These are phyloP conservation scores for Chymomyza amoena DNA, from an alignment of 2,888 invertebrate genomes.

Conservation along the genomic window DNA sequence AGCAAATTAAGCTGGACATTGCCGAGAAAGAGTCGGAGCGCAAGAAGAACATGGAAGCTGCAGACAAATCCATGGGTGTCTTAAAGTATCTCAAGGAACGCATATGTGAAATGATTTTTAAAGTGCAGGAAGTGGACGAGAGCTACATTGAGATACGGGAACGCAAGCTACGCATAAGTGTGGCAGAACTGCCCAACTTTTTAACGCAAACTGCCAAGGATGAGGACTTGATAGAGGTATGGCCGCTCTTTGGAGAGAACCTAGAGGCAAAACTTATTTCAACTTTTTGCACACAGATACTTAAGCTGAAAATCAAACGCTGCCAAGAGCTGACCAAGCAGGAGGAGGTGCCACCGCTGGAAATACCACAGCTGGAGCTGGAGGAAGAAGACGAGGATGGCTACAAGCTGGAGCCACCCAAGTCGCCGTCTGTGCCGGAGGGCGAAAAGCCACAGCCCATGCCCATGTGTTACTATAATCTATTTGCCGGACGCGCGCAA, in stretches of 20 bases:
- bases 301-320: conserved; percentile 74
- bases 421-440: conserved; percentile 59
- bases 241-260: not conserved
- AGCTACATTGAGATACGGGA: conserved; percentile 68
- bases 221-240: conserved; percentile 74
- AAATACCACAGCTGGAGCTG: conserved; percentile 64
- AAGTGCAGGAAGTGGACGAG: conserved; percentile 78
- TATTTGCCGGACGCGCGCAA: conserved; percentile 76
- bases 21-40: conserved; percentile 79
- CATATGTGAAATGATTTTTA: conserved; percentile 78
- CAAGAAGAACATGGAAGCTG: conserved; percentile 76
- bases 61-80: conserved; percentile 71
- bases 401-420: conserved; percentile 66
- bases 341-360: conserved; percentile 50
- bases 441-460: conserved; percentile 77
- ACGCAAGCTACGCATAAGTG: conserved; percentile 61
- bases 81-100: conserved; percentile 76
- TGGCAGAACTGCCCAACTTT: conserved; percentile 69
- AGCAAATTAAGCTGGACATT: conserved; percentile 83
- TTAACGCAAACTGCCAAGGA: conserved; percentile 72
- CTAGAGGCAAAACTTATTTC: not conserved
- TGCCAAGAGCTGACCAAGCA: conserved; percentile 69
- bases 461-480: conserved; percentile 78
- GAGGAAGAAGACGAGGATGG: conserved; percentile 67
- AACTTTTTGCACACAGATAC: conserved; percentile 57